Evolutionary conservation across 2,113 vertebrate genomes (phyloP).

Genomic region (Sceloporus undulatus): DNA sequence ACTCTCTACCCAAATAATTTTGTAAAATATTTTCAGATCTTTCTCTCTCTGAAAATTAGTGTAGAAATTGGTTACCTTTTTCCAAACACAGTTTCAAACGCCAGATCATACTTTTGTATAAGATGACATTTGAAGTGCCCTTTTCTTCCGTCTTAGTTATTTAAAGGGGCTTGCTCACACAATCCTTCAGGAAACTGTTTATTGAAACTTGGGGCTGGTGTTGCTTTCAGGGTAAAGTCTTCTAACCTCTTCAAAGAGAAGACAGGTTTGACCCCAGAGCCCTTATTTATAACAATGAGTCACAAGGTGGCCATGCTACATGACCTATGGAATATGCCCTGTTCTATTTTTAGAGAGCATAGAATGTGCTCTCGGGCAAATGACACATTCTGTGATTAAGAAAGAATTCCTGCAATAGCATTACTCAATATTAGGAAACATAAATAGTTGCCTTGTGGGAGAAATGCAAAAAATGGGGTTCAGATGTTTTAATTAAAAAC

Average conservation of each 20-base stretch:
- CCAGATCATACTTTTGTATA: slow-evolving; percentile 65
- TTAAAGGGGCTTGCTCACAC: slow-evolving; percentile 76
- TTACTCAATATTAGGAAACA: slow-evolving; percentile 68
- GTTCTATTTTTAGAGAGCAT: slow-evolving; percentile 70
- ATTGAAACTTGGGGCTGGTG: slow-evolving; percentile 70
- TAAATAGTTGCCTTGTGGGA: slow-evolving; percentile 48
- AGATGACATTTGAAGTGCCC: slow-evolving; percentile 78
- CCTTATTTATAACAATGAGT: slow-evolving; percentile 80
- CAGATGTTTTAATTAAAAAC: neutral
- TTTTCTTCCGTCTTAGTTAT: slow-evolving; percentile 74
- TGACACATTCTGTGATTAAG: slow-evolving; percentile 74
- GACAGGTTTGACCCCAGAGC: slow-evolving; percentile 79
- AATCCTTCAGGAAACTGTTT: slow-evolving; percentile 76
- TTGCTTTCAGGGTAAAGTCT: slow-evolving; percentile 80
- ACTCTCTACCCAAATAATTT: neutral
- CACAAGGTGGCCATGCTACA: slow-evolving; percentile 70
- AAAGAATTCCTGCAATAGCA: slow-evolving; percentile 66
- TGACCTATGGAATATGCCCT: slow-evolving; percentile 75
- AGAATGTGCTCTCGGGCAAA: slow-evolving; percentile 74
- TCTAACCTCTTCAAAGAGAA: slow-evolving; percentile 80
- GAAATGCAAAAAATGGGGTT: neutral
- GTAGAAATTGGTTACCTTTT: neutral
- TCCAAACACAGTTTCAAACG: neutral
- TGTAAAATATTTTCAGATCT: neutral
- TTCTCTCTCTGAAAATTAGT: neutral